phyloP scores from a whole-genome alignment of 2,888 invertebrate species.

The Ecliptopera silaceata region DNA sequence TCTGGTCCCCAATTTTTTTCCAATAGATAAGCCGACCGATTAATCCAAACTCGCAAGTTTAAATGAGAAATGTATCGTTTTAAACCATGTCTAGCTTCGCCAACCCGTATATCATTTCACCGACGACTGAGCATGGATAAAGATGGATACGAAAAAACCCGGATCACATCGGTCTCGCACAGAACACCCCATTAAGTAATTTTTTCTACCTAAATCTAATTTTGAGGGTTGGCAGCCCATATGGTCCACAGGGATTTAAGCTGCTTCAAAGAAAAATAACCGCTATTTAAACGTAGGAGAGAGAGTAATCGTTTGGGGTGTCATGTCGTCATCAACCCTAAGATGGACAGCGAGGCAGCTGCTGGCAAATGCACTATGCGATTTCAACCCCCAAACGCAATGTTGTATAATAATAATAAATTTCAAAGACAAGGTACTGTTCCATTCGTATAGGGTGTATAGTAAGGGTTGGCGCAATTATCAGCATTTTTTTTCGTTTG shows the following conservation, averaged over 20 bases:
- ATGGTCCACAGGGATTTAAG: constrained; percentile 70
- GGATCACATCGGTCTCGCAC: constrained; percentile 61
- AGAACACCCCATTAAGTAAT: constrained; percentile 81
- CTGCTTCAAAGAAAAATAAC: constrained; percentile 34
- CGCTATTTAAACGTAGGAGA: constrained; percentile 36
- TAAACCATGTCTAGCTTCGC: constrained; percentile 30
- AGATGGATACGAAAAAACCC: constrained; percentile 53
- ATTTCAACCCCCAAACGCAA: constrained; percentile 71
- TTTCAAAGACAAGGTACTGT: constrained; percentile 74
- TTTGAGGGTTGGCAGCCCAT: constrained; percentile 75
- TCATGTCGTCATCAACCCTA: constrained; percentile 43
- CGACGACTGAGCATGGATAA: constrained; percentile 45
- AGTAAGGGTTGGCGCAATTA: constrained; percentile 69
- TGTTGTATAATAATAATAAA: constrained; percentile 79
- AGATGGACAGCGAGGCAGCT: constrained; percentile 62
- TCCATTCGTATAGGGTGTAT: constrained; percentile 49
- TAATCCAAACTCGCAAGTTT: constrained; percentile 7
- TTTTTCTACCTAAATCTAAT: constrained; percentile 77
- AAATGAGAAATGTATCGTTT: constrained; percentile 13
- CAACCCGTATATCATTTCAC: constrained; percentile 44
- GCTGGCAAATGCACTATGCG: constrained; percentile 68
- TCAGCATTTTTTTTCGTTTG: constrained; percentile 54
- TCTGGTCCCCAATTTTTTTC: background rate
- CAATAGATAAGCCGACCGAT: constrained; percentile 6
- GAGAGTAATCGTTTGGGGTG: constrained; percentile 38